Evolutionary conservation across 2,797 vertebrate species (phyloP), one percentile per base, ranked within the genome.

Genomic region (Delichon dasypus): DNA sequence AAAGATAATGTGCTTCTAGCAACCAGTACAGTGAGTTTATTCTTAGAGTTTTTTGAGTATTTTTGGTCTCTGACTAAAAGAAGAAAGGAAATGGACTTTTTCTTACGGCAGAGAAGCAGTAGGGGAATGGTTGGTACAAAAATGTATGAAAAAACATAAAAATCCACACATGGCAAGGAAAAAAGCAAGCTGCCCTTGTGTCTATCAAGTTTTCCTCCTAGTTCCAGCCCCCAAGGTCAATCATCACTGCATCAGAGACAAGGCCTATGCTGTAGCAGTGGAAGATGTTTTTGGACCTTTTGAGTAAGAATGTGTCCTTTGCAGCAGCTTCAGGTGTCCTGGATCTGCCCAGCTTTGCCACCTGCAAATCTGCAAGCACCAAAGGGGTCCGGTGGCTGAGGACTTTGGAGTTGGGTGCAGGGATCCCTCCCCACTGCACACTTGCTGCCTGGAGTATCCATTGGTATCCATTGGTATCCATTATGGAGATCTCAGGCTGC

Each of bases 31-130:
- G 53, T 16, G 53, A 91, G 64, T 27, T 90, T 80, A 51, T 89
- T 85, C 70, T 72, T 70, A 83, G 71, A 73, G 45, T 64, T 76
- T 76, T 16, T 23, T 81, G 62, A 77, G 26, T 81, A 74, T 77
- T 83, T 94, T 90, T 93, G 32, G 42, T 58, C 9, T 62, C 32
- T 62, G 53, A 78, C 40, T 73, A 68, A 88, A 83, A 81, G 54
- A 94, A 71, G 16, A 80, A 67, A 77, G 18, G 29, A 84, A 36
- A 66, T 55, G 18, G 89, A 7, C 13, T 89, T 91, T 79, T 86
- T 88, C 30, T 85, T 55, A 45, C 0, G 2, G 16, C 48, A 79
- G 42, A 85, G 80, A 75, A 86, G 27, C 40, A 81, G 13, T 57
- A 85, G 77, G 58, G 58, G 85, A 88, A 84, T 60, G 7, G 14